Conservation (phyloP, 2,888 invertebrate species). For the Hydrotaea cyrtoneurina region DNA sequence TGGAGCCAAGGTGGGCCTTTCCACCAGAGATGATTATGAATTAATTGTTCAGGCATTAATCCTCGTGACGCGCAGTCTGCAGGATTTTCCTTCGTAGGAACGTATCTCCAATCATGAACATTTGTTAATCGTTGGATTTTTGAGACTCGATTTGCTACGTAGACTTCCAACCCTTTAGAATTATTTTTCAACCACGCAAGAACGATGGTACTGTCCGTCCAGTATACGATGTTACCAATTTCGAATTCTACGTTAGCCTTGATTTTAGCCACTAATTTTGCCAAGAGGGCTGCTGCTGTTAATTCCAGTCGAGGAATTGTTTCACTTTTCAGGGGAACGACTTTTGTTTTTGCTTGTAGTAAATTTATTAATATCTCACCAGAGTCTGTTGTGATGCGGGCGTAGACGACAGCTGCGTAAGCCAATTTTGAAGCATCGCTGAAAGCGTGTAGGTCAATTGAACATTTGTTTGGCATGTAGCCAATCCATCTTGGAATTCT, state of each 20-base stretch:
- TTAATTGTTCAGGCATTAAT: too few species aligned
- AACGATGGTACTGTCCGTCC: conserved; percentile 48
- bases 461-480: neutral
- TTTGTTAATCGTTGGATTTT: conserved; percentile 26
- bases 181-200: too few species aligned
- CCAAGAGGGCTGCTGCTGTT: conserved; percentile 8
- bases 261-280: conserved; percentile 23
- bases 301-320: conserved; percentile 26
- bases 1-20: too few species aligned
- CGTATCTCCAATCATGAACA: conserved; percentile 31
- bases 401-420: conserved; percentile 55
- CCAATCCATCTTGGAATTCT: conserved; percentile 51
- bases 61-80: too few species aligned
- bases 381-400: conserved; percentile 39
- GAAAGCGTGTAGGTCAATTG: conserved; percentile 55
- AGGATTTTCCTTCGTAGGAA: too few species aligned
- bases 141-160: conserved; percentile 29
- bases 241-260: conserved; percentile 30
- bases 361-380: conserved; percentile 21
- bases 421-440: conserved; percentile 55
- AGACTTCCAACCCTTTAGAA: conserved; percentile 25
- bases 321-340: conserved; percentile 34
- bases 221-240: conserved; percentile 21
- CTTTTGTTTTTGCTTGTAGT: conserved; percentile 42
- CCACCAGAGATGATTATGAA: too few species aligned